phyloP scores from a whole-genome alignment of 2,888 invertebrate species.

The Eupithecia vulgata region DNA sequence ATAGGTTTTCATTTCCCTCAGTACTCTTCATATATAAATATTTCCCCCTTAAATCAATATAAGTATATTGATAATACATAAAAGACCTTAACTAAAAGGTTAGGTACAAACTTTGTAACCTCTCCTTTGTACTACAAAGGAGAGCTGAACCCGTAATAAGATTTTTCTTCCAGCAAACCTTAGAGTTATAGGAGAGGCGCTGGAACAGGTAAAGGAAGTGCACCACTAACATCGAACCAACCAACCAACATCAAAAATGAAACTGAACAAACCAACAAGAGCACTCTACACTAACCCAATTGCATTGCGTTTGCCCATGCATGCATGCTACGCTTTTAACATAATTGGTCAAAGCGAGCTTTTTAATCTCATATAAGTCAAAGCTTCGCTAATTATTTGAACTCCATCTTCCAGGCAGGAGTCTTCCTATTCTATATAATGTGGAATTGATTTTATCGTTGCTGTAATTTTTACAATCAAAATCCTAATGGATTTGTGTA shows the following conservation, averaged over 20 bases:
- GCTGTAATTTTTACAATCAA: neutral
- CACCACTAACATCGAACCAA: no score
- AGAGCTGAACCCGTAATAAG: no score
- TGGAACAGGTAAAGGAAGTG: no score
- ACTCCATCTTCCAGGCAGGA: neutral
- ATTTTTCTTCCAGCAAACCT: no score
- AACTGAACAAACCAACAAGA: neutral
- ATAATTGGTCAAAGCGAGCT: constrained; percentile 13
- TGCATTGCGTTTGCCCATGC: neutral
- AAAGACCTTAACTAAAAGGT: no score
- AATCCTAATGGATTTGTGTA: neutral
- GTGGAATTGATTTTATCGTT: neutral
- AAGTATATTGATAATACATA: no score
- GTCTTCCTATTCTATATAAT: neutral
- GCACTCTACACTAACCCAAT: constrained; percentile 13
- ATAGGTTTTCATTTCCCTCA: no score
- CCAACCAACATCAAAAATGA: neutral
- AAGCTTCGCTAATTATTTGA: neutral
- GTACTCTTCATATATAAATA: no score
- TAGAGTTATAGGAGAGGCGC: no score
- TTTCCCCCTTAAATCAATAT: no score
- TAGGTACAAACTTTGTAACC: no score
- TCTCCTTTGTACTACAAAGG: no score
- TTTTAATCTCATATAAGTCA: neutral
- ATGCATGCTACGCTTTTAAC: constrained; percentile 18